Evolutionary conservation across 1,140 invertebrate genomes (phyloP), one percentile per base, ranked within the genome.

Genomic region (Ephestia elutella): DNA sequence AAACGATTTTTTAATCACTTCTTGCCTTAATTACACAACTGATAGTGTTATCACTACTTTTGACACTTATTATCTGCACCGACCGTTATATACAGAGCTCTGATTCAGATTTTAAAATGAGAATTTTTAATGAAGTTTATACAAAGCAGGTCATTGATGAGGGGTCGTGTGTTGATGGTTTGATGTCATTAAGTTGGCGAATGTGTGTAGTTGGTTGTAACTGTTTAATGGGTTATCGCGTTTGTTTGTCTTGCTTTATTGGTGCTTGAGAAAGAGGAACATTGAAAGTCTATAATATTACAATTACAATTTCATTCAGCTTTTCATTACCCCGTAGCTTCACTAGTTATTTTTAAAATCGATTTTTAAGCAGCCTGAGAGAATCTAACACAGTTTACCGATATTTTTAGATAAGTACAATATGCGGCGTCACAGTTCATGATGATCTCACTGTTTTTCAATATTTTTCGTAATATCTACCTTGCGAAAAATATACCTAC

Each of bases 161-260:
- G 13, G 15, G 38, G 38, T 44, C 38, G 1, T 5, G 10, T n/a
- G 7, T 15, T 44, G 7, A 3, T 17, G 19, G 50, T 25, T 25
- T 21, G 13, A 11, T 25, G 21, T 11, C 21, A 20, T 53, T 25
- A 53, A 53, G 17, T 53, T 53, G 13, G 50, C 18, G 20, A 53
- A 53, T n/a, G 50, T 53, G 50, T 25, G 20, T n/a, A n/a, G n/a
- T 53, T n/a, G 18, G 7, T 20, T 53, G 50, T 53, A 53, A 25
- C 50, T 25, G 18, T 50, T 50, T 18, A 50, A 50, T 20, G 50
- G 50, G 50, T 53, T 53, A 53, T 53, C 50, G 50, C 50, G 21
- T 21, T 53, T 25, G 21, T 25, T 53, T 53, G 50, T 53, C 50
- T 53, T 25, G 50, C 11, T 53, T 53, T 53, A 53, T 53, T 53